Conservation (phyloP, 2,113 vertebrate species). For the Heterocephalus glaber region DNA sequence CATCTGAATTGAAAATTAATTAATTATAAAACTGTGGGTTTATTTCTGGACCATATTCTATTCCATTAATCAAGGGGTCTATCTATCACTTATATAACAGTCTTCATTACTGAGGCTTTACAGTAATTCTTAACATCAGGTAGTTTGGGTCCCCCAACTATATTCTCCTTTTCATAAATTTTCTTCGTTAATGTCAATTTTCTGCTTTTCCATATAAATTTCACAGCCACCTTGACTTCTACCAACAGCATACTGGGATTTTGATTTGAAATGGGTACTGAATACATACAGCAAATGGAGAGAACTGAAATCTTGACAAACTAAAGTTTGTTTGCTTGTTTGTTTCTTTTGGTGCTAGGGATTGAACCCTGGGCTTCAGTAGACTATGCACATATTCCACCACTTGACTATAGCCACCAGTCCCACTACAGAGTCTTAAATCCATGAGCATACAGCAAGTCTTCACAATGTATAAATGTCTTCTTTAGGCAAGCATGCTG, state of each 20-base stretch:
- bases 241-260: not conserved
- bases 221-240: not conserved
- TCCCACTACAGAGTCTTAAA: not conserved
- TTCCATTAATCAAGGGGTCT: not conserved
- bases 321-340: not conserved
- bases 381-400: not conserved
- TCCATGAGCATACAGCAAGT: not conserved
- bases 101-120: not conserved
- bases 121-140: not conserved
- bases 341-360: not conserved
- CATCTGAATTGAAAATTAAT: not conserved
- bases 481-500: not conserved
- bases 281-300: not conserved
- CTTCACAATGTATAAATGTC: not conserved
- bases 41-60: not conserved
- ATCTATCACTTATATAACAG: not conserved
- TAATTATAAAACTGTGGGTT: not conserved
- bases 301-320: not conserved
- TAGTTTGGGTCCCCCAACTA: not conserved
- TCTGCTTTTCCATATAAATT: not conserved
- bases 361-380: not conserved
- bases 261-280: not conserved
- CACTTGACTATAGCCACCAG: not conserved
- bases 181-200: not conserved
- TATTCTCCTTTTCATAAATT: not conserved